Percentiles rank a stretch among this genome's conserved stretches.
Evolutionary conservation across 1,140 invertebrate genomes (phyloP).

Genomic region (Chrysomallon squamiferum): DNA sequence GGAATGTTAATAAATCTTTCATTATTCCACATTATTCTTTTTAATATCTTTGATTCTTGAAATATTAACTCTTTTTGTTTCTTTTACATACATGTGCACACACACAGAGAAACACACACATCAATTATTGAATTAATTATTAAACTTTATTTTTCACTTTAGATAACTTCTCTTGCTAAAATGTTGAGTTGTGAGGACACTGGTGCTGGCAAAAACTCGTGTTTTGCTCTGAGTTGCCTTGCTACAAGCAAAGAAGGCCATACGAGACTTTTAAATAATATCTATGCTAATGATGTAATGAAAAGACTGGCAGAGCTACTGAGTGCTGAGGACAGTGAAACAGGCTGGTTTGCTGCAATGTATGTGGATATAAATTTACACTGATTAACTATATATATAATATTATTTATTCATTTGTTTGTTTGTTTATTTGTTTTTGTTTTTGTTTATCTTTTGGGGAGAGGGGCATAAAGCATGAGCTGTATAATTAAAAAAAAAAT

Average conservation of each 20-base stretch:
- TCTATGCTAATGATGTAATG: slow-evolving; percentile 50
- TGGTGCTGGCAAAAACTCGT: slow-evolving; percentile 62
- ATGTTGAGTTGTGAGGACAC: slow-evolving; percentile 60
- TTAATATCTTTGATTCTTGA: too few species aligned
- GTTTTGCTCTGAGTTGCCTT: slow-evolving; percentile 63
- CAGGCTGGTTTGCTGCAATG: slow-evolving; percentile 64
- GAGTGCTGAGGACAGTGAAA: slow-evolving; percentile 57
- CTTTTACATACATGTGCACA: too few species aligned
- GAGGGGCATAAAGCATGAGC: background rate
- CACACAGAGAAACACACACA: too few species aligned
- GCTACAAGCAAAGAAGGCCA: slow-evolving; percentile 58
- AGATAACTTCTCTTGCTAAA: slow-evolving; percentile 55
- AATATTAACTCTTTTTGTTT: too few species aligned
- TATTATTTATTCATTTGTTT: background rate
- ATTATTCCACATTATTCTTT: too few species aligned
- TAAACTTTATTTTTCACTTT: slow-evolving; percentile 18
- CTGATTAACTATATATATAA: background rate
- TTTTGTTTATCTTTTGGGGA: too few species aligned
- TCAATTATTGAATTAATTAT: too few species aligned
- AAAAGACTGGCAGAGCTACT: slow-evolving; percentile 45
- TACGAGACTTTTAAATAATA: slow-evolving; percentile 46
- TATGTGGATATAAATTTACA: slow-evolving; percentile 36
- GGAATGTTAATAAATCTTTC: too few species aligned
- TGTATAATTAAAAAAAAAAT: too few species aligned
- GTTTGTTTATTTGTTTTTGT: background rate